These are phyloP conservation scores for Athalia cordata DNA, from an alignment of 2,888 invertebrate genomes.

Conservation along the genomic window DNA sequence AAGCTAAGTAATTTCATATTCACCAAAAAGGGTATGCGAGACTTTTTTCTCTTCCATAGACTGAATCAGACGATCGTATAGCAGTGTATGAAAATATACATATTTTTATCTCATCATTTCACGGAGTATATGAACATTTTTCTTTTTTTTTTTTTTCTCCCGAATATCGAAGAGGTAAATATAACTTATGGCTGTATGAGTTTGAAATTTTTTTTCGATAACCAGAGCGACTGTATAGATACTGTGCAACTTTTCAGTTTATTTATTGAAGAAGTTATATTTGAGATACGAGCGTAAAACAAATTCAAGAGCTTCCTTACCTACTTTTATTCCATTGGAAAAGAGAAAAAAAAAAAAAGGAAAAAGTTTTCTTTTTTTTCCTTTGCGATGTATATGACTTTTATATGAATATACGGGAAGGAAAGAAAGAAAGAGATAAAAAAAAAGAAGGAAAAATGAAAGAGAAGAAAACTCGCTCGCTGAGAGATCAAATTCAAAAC, in stretches of 20 bases:
- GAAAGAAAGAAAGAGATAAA: neutral
- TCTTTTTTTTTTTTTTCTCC: neutral
- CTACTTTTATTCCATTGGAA: neutral
- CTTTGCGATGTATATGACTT: too few species aligned
- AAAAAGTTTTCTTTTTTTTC: neutral
- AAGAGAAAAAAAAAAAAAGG: neutral
- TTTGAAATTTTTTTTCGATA: neutral
- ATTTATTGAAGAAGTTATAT: constrained; percentile 9
- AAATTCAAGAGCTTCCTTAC: neutral
- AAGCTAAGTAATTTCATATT: neutral
- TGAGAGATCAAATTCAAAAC: too few species aligned
- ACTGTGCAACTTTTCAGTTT: too few species aligned
- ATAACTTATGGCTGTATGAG: neutral
- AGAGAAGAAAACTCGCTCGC: too few species aligned
- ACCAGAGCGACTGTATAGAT: too few species aligned
- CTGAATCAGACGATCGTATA: too few species aligned
- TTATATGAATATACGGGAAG: neutral
- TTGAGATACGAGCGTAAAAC: neutral
- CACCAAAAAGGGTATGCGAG: neutral
- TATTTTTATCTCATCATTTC: too few species aligned
- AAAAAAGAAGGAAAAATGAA: neutral
- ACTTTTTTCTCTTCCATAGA: neutral
- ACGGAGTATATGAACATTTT: neutral
- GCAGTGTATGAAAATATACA: too few species aligned
- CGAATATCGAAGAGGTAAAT: neutral